Percentiles rank a stretch among this genome's conserved stretches.
Evolutionary conservation across 2,888 invertebrate genomes (phyloP).

Genomic region (Tryphoninae sp.): DNA sequence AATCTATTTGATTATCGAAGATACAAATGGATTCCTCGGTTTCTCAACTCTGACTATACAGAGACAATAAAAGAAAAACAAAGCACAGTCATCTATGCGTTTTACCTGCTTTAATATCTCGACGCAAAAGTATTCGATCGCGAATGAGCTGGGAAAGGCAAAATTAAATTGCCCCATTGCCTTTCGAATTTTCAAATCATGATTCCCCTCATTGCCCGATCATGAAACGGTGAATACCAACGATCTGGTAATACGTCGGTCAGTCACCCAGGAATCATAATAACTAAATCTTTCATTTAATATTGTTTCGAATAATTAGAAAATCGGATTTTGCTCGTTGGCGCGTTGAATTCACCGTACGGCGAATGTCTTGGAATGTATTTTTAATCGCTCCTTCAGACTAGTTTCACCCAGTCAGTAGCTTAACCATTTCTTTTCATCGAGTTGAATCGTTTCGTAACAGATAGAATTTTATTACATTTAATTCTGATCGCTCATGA

Average conservation of each 20-base stretch:
- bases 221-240: no score
- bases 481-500: constrained; percentile 3
- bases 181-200: not conserved
- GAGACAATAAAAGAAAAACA: not conserved
- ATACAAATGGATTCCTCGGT: constrained; percentile 23
- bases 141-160: not conserved
- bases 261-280: not conserved
- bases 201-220: no score
- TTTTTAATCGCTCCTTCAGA: not conserved
- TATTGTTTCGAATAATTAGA: constrained; percentile 10
- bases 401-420: no score
- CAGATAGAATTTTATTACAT: not conserved
- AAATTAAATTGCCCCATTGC: not conserved
- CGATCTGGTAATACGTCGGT: no score
- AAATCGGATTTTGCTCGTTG: constrained; percentile 3
- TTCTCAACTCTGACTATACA: constrained; percentile 2
- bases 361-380: constrained; percentile 51
- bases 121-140: not conserved
- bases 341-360: constrained; percentile 7
- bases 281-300: not conserved
- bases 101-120: not conserved
- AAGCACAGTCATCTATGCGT: not conserved
- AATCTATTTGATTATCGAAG: constrained; percentile 18
- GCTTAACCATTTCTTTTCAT: no score
- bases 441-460: no score